Percentiles rank a stretch among this genome's conserved stretches.
phyloP scores from a whole-genome alignment of 2,113 vertebrate species.

The Entomyzon cyanotis region DNA sequence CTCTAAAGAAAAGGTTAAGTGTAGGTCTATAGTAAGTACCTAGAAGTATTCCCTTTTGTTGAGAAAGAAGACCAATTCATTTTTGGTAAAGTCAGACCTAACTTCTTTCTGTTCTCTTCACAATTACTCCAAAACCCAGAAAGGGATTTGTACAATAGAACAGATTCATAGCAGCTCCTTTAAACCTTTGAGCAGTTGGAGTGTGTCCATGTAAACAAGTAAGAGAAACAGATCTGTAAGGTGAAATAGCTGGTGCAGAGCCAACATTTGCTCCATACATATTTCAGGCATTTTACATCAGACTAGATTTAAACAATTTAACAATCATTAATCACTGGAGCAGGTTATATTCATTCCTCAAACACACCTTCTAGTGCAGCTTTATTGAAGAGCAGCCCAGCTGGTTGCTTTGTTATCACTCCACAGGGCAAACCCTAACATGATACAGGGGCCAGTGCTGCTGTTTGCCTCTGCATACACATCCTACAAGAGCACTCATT shows the following conservation, averaged over 20 bases:
- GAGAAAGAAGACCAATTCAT: neutral
- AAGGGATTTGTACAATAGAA: neutral
- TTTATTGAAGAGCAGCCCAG: neutral
- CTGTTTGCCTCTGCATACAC: neutral
- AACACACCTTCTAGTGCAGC: neutral
- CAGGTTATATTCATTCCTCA: neutral
- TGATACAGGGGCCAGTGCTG: neutral
- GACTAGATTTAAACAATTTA: neutral
- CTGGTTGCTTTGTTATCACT: neutral
- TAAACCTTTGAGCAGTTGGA: neutral
- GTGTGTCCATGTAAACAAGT: neutral
- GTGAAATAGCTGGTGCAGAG: neutral
- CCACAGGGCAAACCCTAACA: neutral
- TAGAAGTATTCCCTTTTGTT: neutral
- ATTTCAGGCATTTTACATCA: neutral
- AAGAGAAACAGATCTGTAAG: neutral
- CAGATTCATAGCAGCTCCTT: neutral
- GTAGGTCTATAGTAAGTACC: neutral
- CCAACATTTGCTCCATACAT: neutral
- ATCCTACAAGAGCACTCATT: neutral
- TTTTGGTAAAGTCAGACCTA: neutral
- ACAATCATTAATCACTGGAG: neutral
- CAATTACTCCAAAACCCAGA: neutral
- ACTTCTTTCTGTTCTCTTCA: neutral
- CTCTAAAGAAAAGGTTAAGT: neutral